Base-by-base conservation (phyloP, 1,140 invertebrate species). In the Bombus breviceps region DNA sequence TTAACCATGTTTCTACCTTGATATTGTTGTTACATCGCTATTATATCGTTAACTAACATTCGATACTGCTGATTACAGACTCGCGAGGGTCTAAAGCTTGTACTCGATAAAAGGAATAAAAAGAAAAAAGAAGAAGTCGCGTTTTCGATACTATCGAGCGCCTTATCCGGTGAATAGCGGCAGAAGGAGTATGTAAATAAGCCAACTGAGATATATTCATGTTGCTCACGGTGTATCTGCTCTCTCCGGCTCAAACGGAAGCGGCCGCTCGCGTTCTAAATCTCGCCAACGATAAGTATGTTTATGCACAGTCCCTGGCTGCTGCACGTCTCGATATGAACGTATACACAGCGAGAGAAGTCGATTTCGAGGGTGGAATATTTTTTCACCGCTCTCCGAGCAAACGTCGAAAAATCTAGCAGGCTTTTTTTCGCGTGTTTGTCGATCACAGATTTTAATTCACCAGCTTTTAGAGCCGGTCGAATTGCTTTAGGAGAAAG, bases 151-250 rank as follows among this genome's bases (percentile, higher is more conserved):
- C 79, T 77, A 80, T 80, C 81, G 86, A 86, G 83, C 89, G 78
- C 83, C 87, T 84, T 91, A 91, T 90, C 34, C 84, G 81, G 86
- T 79, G 89, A 91, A 91, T 90, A 86, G 84, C 86, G 69, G 78
- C 71, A 82, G 69, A 86, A 90, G 86, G 69, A 88, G 86, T 86
- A 88, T 90, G 89, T 91, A 90, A 90, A 91, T 91, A 91, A 91
- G 86, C 84, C 43, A 84, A 85, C 81, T 90, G 86, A 90, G 86
- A 90, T 90, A 90, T 90, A 90, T 90, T 90, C 89, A 88, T 90
- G 89, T 83, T 71, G 73, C 80, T 74, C 78, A 75, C 73, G 64
- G 64, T 88, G 82, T 83, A 32, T 76, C 73, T 71, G 57, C 73
- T 72, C 37, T 47, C 66, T 64, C 74, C 37, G 57, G 3, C 39